Evolutionary conservation across 2,888 invertebrate genomes (phyloP).

Genomic region (Drosophila siamana): DNA sequence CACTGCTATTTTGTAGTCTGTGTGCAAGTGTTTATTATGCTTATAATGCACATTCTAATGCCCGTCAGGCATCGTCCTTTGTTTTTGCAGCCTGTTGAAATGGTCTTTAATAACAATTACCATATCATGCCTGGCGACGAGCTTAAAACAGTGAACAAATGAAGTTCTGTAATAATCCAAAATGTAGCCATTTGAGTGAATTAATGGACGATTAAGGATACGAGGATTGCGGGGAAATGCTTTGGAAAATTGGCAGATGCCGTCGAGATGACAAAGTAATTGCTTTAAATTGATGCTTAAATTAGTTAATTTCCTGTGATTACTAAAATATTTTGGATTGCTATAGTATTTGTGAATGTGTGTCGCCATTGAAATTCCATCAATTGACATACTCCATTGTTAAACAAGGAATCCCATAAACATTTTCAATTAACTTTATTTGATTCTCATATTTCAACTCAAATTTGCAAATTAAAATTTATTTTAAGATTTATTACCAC

Average conservation of each 20-base stretch:
- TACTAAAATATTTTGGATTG: too few species aligned
- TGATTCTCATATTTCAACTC: too few species aligned
- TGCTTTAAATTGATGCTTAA: not conserved
- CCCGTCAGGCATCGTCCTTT: slow-evolving; percentile 27
- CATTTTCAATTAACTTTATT: too few species aligned
- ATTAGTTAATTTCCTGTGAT: not conserved
- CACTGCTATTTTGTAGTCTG: not conserved
- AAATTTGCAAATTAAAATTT: too few species aligned
- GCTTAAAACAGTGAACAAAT: slow-evolving; percentile 28
- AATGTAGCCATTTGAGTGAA: slow-evolving; percentile 1
- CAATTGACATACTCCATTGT: too few species aligned
- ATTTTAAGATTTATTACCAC: too few species aligned
- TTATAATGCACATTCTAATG: slow-evolving; percentile 10
- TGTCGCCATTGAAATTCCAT: too few species aligned
- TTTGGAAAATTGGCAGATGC: not conserved
- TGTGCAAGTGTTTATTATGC: slow-evolving; percentile 28
- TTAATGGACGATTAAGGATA: slow-evolving; percentile 11
- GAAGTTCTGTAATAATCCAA: slow-evolving; percentile 7
- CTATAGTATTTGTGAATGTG: too few species aligned
- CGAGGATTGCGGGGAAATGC: not conserved
- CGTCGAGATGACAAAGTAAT: not conserved
- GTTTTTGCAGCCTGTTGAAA: slow-evolving; percentile 37
- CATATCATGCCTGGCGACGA: slow-evolving; percentile 45
- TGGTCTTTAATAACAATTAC: slow-evolving; percentile 53
- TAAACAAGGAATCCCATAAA: too few species aligned